Conservation (phyloP, 2,113 vertebrate genomes). For the Saguinus midas region DNA sequence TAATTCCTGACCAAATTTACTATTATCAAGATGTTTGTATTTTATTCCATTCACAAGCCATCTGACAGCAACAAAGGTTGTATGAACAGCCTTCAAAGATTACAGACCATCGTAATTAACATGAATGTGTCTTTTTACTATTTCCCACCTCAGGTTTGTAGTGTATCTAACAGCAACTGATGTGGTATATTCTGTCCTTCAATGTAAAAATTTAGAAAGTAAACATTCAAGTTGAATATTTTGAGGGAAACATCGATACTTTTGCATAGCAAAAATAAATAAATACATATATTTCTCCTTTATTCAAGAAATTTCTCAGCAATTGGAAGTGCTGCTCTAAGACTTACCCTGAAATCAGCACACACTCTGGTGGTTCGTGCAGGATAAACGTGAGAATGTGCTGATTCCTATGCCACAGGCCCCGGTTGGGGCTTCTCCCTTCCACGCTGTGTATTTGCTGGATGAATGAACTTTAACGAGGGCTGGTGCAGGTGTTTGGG, state of each 20-base stretch:
- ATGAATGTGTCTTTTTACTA: neutral
- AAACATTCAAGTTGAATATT: neutral
- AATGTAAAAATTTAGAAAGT: constrained; percentile 14
- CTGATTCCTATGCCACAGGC: neutral
- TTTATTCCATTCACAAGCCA: neutral
- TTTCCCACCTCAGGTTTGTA: neutral
- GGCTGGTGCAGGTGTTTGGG: neutral
- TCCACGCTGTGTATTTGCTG: neutral
- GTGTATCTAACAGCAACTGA: neutral
- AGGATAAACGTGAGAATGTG: neutral
- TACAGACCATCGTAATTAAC: too few relatives aligned
- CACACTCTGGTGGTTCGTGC: neutral
- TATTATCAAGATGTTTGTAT: neutral
- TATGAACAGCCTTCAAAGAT: too few relatives aligned
- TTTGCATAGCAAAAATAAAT: neutral
- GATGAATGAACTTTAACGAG: constrained; percentile 6
- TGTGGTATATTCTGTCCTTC: neutral
- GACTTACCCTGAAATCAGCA: neutral
- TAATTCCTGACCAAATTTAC: neutral
- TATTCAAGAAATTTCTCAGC: neutral
- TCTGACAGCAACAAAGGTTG: neutral
- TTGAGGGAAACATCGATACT: neutral
- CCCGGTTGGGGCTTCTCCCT: neutral
- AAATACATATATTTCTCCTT: neutral
- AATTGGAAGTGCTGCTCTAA: neutral